A percentile compares a stretch with the other conserved stretches of the same genome.
Conservation (phyloP, 2,888 invertebrate species). For the Timema cristinae region DNA sequence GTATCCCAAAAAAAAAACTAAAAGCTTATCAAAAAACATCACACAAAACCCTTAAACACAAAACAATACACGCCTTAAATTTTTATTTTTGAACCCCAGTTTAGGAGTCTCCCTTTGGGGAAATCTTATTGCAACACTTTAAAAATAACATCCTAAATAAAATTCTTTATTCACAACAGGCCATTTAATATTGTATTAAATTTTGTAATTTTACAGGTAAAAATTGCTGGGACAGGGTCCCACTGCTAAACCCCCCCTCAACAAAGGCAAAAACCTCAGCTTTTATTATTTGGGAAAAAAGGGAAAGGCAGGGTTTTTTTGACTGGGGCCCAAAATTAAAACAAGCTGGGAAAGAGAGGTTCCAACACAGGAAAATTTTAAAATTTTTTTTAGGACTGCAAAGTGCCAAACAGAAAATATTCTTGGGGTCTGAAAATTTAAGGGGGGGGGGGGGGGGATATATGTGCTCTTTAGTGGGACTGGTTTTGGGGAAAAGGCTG, state of each 20-base stretch:
- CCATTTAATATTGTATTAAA: background rate
- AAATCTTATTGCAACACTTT: no score
- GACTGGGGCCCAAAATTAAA: slow-evolving; percentile 82
- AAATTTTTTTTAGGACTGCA: slow-evolving; percentile 93
- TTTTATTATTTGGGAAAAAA: slow-evolving; percentile 93
- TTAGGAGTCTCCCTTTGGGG: no score
- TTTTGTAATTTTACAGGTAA: slow-evolving; percentile 56
- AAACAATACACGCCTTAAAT: no score
- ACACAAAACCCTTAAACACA: no score
- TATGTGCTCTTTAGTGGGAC: slow-evolving; percentile 96
- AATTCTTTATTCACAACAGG: no score
- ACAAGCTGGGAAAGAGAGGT: slow-evolving; percentile 97
- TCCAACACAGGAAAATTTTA: slow-evolving; percentile 94
- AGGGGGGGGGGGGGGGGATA: no score
- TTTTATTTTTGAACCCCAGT: no score
- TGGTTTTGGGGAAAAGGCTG: slow-evolving; percentile 89
- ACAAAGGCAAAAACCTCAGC: slow-evolving; percentile 92
- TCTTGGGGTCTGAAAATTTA: slow-evolving; percentile 75
- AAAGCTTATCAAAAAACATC: no score
- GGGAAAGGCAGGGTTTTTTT: slow-evolving; percentile 81
- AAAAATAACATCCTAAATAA: no score
- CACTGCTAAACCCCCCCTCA: slow-evolving; percentile 67
- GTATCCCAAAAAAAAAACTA: no score
- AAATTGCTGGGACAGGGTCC: slow-evolving; percentile 86
- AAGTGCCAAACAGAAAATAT: slow-evolving; percentile 80